Base-by-base conservation (phyloP, 2,888 invertebrate species). In the Linnaemya tessellans region DNA sequence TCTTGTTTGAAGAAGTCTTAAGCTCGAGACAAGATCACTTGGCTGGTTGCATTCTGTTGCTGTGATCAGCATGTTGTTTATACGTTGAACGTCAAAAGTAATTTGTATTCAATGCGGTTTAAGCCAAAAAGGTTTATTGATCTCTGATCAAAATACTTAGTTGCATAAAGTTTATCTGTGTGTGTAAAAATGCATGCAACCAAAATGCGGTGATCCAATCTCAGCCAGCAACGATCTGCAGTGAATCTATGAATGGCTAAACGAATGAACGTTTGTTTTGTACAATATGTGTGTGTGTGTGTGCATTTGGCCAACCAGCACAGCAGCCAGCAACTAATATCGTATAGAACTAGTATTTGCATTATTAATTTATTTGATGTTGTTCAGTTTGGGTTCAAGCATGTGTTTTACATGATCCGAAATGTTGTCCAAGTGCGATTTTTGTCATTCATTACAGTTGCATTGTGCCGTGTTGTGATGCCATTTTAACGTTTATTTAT, bases 71-170 rank as follows among this genome's bases (percentile, higher is more conserved):
- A 75, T 70, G 70, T 38, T 70, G 70, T 65, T 68, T 70, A 60
- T 65, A 38, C 75, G 54, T 70, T 68, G 46, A 65, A 85, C 82
- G 85, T 85, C 75, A 85, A 85, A 70, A 82, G 85, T 85, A 85
- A 85, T 85, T 85, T 85, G 85, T 85, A 80, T 85, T 82, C 70
- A 85, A 77, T 85, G 82, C 75, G 65, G 74, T 71, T 71, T 18
- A 71, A 85, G 82, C 75, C 75, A 80, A 82, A 85, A 85, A 82
- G 82, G 82, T 82, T 85, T 85, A 85, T 85, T 85, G 85, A 85
- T 85, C 85, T 85, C 75, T 56, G 75, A 85, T 82, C 79, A 82
- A 80, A 80, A 74, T 80, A 68, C 68, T 77, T 84, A 71, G 62
- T 58, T 82, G 56, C 58, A 41, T 54, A 13, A 54, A 43, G n/a